A percentile compares a stretch with the other conserved stretches of the same genome.
Evolutionary conservation across 1,140 invertebrate species (phyloP).

Genomic region (Leptestheria dahalacensis): DNA sequence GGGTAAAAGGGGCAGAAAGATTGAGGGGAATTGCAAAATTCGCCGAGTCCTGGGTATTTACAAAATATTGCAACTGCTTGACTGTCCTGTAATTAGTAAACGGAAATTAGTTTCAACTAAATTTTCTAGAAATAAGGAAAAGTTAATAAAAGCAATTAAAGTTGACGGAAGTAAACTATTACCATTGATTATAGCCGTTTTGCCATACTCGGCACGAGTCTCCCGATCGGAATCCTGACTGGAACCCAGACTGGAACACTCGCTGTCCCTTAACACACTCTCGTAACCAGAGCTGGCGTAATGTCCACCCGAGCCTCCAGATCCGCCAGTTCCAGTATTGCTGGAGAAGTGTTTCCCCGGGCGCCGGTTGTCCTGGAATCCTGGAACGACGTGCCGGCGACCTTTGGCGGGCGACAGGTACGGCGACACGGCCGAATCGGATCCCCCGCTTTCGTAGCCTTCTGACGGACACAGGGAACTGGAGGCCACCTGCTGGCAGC

Average conservation of each 20-base stretch:
- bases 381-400: not conserved
- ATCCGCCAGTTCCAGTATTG: constrained; percentile 17
- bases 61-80: constrained; percentile 15
- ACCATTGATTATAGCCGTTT: not conserved
- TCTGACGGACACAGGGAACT: constrained; percentile 14
- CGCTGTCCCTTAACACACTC: constrained; percentile 60
- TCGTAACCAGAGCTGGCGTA: constrained; percentile 74
- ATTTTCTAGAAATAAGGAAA: not conserved
- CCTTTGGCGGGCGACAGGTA: constrained; percentile 3
- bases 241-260: constrained; percentile 52
- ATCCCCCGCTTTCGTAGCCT: constrained; percentile 14
- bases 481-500: constrained; percentile 6
- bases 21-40: too few relatives aligned
- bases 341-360: constrained; percentile 8
- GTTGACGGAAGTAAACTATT: not conserved
- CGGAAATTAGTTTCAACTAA: not conserved
- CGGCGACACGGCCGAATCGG: constrained; percentile 8
- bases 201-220: not conserved
- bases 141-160: not conserved
- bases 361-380: not conserved
- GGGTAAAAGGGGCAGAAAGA: too few relatives aligned
- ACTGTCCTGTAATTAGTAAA: constrained; percentile 10
- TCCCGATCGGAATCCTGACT: constrained; percentile 52
- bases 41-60: not conserved
- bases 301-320: constrained; percentile 29